A percentile compares a stretch with the other conserved stretches of the same genome.
These are phyloP conservation scores for Streptopelia turtur DNA, from an alignment of 2,797 vertebrate genomes.

Conservation along the genomic window DNA sequence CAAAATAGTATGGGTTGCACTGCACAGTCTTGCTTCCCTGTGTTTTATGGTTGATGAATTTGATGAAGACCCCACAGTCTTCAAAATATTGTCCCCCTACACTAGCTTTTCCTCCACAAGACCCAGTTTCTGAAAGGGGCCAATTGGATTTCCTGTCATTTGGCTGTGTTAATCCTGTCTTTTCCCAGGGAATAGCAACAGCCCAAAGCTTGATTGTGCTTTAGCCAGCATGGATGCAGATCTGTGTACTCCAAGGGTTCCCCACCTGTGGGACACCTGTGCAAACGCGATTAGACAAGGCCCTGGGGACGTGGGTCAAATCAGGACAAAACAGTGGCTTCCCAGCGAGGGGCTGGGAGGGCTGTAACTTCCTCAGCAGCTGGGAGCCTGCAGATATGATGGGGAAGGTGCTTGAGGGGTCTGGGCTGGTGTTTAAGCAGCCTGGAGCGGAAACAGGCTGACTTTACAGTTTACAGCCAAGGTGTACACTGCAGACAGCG, in stretches of 20 bases:
- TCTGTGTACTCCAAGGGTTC: background rate
- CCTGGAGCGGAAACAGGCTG: background rate
- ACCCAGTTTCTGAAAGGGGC: background rate
- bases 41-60: background rate
- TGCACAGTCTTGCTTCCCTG: background rate
- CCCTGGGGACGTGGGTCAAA: background rate
- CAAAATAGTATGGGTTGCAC: background rate
- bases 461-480: slow-evolving; percentile 1
- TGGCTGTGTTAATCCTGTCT: background rate
- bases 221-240: background rate
- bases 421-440: background rate
- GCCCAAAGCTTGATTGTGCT: background rate
- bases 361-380: slow-evolving; percentile 49
- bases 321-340: slow-evolving; percentile 39
- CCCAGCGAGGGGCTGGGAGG: background rate
- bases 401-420: background rate
- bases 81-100: background rate
- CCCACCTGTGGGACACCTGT: background rate
- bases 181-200: background rate
- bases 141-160: background rate
- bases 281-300: background rate
- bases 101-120: background rate
- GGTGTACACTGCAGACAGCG: background rate
- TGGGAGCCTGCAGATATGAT: background rate
- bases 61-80: background rate